Percentiles rank a stretch among this genome's conserved stretches.
Evolutionary conservation across 23 tunicate genomes (phyloP).

Genomic region (Pegea sp.): DNA sequence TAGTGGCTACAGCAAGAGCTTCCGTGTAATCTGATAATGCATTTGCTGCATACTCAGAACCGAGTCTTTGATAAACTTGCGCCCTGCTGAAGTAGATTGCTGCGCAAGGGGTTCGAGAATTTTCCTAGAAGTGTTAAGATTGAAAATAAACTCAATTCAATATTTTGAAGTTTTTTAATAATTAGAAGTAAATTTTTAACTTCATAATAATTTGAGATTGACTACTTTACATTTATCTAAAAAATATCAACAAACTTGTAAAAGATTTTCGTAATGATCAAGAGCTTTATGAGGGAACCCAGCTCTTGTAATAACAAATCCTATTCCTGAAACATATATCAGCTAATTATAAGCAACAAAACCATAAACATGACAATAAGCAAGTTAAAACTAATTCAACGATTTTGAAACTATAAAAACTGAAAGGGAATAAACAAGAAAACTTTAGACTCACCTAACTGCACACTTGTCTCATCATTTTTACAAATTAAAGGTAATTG

Average conservation of each 20-base stretch:
- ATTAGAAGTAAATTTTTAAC: no score
- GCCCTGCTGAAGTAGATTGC: slow-evolving; percentile 54
- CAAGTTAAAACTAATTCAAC: no score
- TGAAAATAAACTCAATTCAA: no score
- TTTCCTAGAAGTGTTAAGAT: no score
- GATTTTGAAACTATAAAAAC: no score
- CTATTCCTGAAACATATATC: neutral
- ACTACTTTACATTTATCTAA: no score
- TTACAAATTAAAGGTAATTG: neutral
- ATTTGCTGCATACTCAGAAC: slow-evolving; percentile 18
- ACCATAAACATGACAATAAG: no score
- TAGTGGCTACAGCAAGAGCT: slow-evolving; percentile 12
- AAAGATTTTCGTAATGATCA: neutral
- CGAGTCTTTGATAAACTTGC: slow-evolving; percentile 21
- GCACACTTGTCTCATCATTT: neutral
- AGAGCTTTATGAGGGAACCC: neutral
- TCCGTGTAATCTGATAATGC: slow-evolving; percentile 29
- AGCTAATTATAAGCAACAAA: no score
- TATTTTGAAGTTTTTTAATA: no score
- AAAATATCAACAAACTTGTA: neutral
- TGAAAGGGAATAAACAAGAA: neutral
- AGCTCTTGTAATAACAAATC: neutral
- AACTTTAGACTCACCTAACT: neutral
- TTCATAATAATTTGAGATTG: no score
- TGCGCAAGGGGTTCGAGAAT: no score